Evolutionary conservation across 2,888 invertebrate genomes (phyloP).

Genomic region (Pseudococcus longispinus): DNA sequence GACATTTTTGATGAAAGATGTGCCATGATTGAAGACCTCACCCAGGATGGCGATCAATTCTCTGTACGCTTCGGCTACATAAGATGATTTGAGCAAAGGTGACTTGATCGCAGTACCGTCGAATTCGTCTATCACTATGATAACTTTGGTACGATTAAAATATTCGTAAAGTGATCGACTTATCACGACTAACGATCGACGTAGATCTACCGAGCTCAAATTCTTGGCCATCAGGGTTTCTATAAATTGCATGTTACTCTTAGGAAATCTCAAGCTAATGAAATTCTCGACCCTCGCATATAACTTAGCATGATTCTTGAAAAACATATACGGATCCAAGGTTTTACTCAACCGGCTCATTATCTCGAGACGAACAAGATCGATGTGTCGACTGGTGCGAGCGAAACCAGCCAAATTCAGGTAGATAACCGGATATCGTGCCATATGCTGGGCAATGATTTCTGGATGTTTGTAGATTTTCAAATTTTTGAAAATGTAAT

Average conservation of each 20-base stretch:
- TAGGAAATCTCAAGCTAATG: background rate
- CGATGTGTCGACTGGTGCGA: background rate
- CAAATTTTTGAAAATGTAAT: background rate
- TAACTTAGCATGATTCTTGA: background rate
- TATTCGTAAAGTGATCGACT: background rate
- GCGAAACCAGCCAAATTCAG: background rate
- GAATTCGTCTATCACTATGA: background rate
- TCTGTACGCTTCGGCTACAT: background rate
- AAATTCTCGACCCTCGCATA: background rate
- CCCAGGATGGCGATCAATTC: background rate
- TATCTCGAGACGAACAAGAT: background rate
- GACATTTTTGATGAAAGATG: background rate
- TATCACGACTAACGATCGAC: background rate
- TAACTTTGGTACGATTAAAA: background rate
- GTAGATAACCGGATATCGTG: background rate
- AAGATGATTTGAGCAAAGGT: background rate
- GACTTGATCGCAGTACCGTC: background rate
- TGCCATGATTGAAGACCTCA: background rate
- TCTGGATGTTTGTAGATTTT: background rate
- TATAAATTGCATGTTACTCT: background rate
- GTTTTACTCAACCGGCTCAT: background rate
- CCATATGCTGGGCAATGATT: background rate
- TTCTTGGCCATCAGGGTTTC: background rate
- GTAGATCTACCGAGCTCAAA: background rate
- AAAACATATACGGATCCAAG: background rate